Evolutionary conservation across 2,113 vertebrate genomes (phyloP), one percentile per base, ranked within the genome.

Genomic region (Steatornis caripensis): DNA sequence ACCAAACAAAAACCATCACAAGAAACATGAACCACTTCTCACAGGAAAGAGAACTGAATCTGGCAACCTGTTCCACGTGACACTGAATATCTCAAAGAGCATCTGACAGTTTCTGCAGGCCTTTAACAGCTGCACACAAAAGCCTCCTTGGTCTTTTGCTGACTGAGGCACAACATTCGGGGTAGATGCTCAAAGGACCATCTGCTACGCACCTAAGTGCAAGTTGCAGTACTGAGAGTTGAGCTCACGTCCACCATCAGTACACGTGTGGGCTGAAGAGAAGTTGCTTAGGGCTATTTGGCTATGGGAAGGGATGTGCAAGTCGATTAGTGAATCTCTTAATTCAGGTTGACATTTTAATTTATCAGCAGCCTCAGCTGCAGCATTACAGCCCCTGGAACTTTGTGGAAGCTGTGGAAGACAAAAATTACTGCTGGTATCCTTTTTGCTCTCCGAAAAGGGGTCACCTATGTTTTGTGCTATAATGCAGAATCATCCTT

Each of bases 211-310:
- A 66, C 3, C 2, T 1, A 7, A 68, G n/a, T 1, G 2, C 39
- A 26, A 48, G 36, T 15, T 0, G 0, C 1, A 0, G 62, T 4
- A 36, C 32, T 15, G 6, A 76, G 76, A 53, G 43, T 57, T 46
- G 71, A 32, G 58, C 46, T 77, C 82, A 16, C 1, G 0, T 17
- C 57, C 49, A 49, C 34, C 49, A 20, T 15, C 39, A 9, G 30
- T 5, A 29, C 36, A 11, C 0, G 0, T 4, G 9, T 0, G 5
- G 57, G 48, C 46, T 75, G 45, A 8, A 37, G 14, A 24, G 43
- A 74, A 14, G 37, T 10, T 46, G 55, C 79, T 68, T 2, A 17
- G 34, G 60, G 85, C 32, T 60, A 5, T 14, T 30, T 62, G 70
- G 37, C 66, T 55, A 12, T 0, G 2, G 55, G 39, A 48, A 75